phyloP scores from a whole-genome alignment of 2,888 invertebrate species.

The Lasioglossum calceatum region DNA sequence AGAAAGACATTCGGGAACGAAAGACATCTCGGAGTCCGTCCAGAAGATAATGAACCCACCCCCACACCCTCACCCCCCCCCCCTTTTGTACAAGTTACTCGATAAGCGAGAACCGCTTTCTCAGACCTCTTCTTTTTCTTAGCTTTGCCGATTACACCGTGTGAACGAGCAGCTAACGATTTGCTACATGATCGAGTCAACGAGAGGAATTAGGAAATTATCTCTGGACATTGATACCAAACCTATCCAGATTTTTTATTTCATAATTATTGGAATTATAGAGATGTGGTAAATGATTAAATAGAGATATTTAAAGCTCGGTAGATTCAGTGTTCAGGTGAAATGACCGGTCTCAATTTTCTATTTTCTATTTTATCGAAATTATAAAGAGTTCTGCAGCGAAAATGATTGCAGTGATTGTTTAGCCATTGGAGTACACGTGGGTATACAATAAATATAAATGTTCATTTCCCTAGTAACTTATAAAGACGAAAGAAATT shows the following conservation, averaged over 20 bases:
- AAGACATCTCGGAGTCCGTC: conserved; percentile 55
- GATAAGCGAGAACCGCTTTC: conserved; percentile 54
- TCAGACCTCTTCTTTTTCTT: neutral
- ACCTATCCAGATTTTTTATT: too few relatives aligned
- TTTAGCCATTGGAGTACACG: neutral
- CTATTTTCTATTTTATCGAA: too few relatives aligned
- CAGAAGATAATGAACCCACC: conserved; percentile 63
- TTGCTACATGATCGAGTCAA: neutral
- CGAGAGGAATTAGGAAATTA: neutral
- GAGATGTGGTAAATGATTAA: too few relatives aligned
- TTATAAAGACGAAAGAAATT: too few relatives aligned
- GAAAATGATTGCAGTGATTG: neutral
- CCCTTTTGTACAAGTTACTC: conserved; percentile 64
- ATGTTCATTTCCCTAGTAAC: neutral
- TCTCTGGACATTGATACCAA: too few relatives aligned
- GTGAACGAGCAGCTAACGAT: neutral
- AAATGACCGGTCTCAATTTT: too few relatives aligned
- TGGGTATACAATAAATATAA: too few relatives aligned
- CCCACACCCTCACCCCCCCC: neutral
- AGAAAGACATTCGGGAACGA: conserved; percentile 66
- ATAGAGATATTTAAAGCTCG: too few relatives aligned
- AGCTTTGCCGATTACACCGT: conserved; percentile 3
- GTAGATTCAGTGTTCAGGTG: too few relatives aligned
- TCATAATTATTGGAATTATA: too few relatives aligned
- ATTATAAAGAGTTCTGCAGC: too few relatives aligned